Evolutionary conservation across 2,113 vertebrate genomes (phyloP).

Genomic region (Phycodurus eques): DNA sequence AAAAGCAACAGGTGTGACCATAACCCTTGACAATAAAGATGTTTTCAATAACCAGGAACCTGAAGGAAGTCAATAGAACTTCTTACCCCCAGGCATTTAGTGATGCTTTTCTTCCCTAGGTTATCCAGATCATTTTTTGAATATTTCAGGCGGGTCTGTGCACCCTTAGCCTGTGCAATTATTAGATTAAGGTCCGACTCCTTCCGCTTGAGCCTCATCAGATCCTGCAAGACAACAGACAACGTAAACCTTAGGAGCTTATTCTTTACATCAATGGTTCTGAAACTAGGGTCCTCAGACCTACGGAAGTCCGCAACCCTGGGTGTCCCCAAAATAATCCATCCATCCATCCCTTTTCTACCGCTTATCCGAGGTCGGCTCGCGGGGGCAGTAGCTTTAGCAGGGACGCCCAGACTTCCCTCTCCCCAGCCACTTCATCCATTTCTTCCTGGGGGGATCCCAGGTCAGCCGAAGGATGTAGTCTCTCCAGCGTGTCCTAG

Average conservation of each 20-base stretch:
- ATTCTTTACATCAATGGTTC: too few relatives aligned
- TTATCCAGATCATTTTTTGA: slow-evolving; percentile 81
- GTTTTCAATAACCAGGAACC: background rate
- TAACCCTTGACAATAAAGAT: background rate
- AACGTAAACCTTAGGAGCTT: background rate
- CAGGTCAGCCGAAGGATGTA: too few relatives aligned
- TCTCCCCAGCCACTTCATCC: too few relatives aligned
- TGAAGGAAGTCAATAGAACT: background rate
- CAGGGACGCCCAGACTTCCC: too few relatives aligned
- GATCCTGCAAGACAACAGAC: slow-evolving; percentile 63
- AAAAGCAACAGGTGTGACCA: background rate
- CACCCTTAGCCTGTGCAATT: slow-evolving; percentile 76
- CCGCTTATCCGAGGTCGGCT: too few relatives aligned
- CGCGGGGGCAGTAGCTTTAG: too few relatives aligned
- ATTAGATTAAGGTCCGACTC: slow-evolving; percentile 86
- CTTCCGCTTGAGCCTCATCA: slow-evolving; percentile 82
- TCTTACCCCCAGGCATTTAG: slow-evolving; percentile 73
- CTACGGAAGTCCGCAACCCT: too few relatives aligned
- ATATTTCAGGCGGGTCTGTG: slow-evolving; percentile 87
- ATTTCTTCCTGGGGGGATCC: too few relatives aligned
- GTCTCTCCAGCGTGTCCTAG: too few relatives aligned
- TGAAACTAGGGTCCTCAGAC: too few relatives aligned
- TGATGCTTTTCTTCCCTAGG: slow-evolving; percentile 79
- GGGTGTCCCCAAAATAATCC: too few relatives aligned
- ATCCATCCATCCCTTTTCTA: too few relatives aligned